Percentiles rank a stretch among this genome's conserved stretches.
Conservation (phyloP, 2,113 vertebrate genomes). For the Phocoena sinus region DNA sequence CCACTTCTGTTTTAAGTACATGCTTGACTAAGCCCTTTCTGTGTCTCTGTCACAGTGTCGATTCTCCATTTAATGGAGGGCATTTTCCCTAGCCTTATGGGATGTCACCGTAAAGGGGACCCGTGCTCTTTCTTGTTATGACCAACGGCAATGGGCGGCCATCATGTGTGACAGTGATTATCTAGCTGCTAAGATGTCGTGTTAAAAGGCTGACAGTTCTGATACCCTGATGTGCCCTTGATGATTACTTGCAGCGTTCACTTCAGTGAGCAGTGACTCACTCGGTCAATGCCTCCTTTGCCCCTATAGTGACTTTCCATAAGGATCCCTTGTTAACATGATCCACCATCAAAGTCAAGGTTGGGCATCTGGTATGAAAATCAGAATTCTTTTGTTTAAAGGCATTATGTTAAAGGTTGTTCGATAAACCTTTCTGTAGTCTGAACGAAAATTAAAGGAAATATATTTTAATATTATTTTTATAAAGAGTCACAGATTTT, state of each 20-base stretch:
- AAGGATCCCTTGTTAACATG: neutral
- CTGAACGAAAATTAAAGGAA: conserved; percentile 43
- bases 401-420: conserved; percentile 32
- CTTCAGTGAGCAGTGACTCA: neutral
- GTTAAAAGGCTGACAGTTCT: neutral
- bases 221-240: neutral
- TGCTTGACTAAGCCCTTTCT: conserved; percentile 37
- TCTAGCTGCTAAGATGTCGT: conserved; percentile 20
- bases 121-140: neutral
- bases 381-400: conserved; percentile 7
- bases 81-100: neutral
- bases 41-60: neutral
- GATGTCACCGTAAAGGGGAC: neutral
- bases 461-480: conserved; percentile 31
- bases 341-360: neutral
- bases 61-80: neutral
- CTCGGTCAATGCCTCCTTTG: neutral
- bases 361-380: conserved; percentile 21
- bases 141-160: neutral
- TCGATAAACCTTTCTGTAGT: conserved; percentile 12
- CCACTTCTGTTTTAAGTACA: conserved; percentile 33
- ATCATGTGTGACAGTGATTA: conserved; percentile 31
- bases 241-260: neutral
- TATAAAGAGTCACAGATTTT: conserved; percentile 36
- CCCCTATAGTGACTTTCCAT: neutral